Percentiles rank a stretch among this genome's conserved stretches.
Conservation (phyloP, 2,888 invertebrate genomes). For the Drosophila subsilvestris region DNA sequence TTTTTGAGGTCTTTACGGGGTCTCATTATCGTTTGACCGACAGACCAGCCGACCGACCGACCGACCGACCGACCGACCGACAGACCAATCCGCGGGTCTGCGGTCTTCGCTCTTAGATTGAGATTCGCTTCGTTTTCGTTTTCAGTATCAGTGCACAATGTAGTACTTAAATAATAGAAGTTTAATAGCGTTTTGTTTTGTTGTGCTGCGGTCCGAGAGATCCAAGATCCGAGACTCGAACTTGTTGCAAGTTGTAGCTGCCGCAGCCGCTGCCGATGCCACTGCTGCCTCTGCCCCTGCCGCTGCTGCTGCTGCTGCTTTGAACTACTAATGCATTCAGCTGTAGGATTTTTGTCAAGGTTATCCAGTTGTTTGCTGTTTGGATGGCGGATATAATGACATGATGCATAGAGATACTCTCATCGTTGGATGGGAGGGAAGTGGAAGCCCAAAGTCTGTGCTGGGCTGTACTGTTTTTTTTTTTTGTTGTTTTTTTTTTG, state of each 20-base stretch:
- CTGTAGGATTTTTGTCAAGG: slow-evolving; percentile 83
- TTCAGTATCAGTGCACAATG: slow-evolving; percentile 79
- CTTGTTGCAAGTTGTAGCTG: slow-evolving; percentile 59
- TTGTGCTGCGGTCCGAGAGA: slow-evolving; percentile 53
- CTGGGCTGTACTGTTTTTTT: slow-evolving; percentile 23
- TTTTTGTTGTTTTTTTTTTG: slow-evolving; percentile 28
- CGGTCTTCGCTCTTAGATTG: slow-evolving; percentile 11
- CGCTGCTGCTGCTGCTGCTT: slow-evolving; percentile 48
- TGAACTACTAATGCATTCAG: slow-evolving; percentile 83
- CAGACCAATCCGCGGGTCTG: slow-evolving; percentile 23
- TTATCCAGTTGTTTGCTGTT: slow-evolving; percentile 65
- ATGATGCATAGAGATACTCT: slow-evolving; percentile 59
- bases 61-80: slow-evolving; percentile 41
- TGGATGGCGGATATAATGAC: slow-evolving; percentile 75
- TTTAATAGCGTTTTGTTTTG: slow-evolving; percentile 77
- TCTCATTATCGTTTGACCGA: slow-evolving; percentile 74
- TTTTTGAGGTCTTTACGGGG: slow-evolving; percentile 51
- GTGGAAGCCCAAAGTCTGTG: slow-evolving; percentile 39
- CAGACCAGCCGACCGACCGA: slow-evolving; percentile 54
- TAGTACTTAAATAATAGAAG: slow-evolving; percentile 81
- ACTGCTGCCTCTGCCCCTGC: slow-evolving; percentile 15
- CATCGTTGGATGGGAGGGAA: neutral
- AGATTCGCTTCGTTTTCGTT: slow-evolving; percentile 51
- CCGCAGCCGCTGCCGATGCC: no score
- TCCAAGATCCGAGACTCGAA: neutral